Conservation (phyloP, 2,113 vertebrate species). For the Rhea pennata region DNA sequence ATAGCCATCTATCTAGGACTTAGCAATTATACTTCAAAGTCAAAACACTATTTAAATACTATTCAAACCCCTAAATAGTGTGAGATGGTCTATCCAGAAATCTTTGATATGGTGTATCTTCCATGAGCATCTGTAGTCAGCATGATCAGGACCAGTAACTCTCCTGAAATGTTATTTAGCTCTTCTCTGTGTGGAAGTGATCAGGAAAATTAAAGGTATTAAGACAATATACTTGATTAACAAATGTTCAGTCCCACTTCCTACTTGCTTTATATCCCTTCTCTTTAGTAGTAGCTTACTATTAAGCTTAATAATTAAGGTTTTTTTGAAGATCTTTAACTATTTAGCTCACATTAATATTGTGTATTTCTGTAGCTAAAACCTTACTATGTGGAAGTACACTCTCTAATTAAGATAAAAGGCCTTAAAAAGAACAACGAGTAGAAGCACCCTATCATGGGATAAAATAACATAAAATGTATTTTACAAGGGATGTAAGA, state of each 20-base stretch:
- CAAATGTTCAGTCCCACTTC: neutral
- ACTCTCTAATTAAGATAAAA: neutral
- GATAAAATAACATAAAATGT: neutral
- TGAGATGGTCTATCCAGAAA: neutral
- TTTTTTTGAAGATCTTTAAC: neutral
- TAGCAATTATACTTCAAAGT: neutral
- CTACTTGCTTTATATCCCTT: neutral
- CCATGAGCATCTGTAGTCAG: neutral
- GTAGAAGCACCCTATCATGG: neutral
- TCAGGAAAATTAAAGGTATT: conserved; percentile 22
- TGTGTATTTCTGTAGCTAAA: neutral
- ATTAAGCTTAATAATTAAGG: neutral
- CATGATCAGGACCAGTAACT: neutral
- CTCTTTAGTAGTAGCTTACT: neutral
- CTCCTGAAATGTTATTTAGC: neutral
- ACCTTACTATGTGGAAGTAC: neutral
- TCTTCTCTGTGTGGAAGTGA: neutral
- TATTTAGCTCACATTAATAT: neutral
- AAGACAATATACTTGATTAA: neutral
- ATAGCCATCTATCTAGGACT: neutral
- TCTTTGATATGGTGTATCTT: neutral
- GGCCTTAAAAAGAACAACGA: neutral
- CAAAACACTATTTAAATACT: neutral
- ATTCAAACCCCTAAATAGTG: neutral
- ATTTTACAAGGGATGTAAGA: neutral